Evolutionary conservation across 2,888 invertebrate species (phyloP).

Genomic region (Agrotis clavis): DNA sequence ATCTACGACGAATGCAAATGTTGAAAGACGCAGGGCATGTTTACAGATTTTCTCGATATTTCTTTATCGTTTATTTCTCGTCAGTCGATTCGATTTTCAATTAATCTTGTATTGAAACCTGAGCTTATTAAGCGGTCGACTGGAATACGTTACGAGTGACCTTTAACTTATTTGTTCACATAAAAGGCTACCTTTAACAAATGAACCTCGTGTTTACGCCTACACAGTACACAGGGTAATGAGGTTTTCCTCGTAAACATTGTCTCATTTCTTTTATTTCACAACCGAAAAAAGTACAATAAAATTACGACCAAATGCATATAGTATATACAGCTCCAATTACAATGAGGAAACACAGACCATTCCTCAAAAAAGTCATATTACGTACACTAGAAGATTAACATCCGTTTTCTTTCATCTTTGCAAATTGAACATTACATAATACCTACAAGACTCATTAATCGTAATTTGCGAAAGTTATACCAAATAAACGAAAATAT

Average conservation of each 20-base stretch:
- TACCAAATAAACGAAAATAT: constrained; percentile 36
- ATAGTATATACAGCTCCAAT: neutral
- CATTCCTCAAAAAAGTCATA: constrained; percentile 23
- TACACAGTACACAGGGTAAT: neutral
- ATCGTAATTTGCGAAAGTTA: constrained; percentile 52
- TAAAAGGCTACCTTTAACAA: neutral
- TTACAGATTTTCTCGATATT: constrained; percentile 28
- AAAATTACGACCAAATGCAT: neutral
- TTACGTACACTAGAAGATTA: constrained; percentile 28
- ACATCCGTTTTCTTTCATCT: constrained; percentile 41
- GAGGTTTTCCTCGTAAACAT: neutral
- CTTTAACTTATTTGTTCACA: neutral
- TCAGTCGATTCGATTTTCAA: constrained; percentile 20
- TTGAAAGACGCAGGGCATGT: constrained; percentile 27
- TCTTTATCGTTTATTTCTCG: constrained; percentile 23
- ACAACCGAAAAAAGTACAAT: neutral
- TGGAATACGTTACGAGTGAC: neutral
- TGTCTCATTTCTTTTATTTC: neutral
- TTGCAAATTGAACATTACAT: constrained; percentile 45
- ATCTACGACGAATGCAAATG: constrained; percentile 55
- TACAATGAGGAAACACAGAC: constrained; percentile 16
- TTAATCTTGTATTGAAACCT: constrained; percentile 12
- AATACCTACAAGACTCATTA: constrained; percentile 53
- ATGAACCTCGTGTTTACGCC: neutral
- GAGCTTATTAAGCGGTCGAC: neutral